These are phyloP conservation scores for Adela reaumurella DNA, from an alignment of 2,888 invertebrate species.

Conservation along the genomic window DNA sequence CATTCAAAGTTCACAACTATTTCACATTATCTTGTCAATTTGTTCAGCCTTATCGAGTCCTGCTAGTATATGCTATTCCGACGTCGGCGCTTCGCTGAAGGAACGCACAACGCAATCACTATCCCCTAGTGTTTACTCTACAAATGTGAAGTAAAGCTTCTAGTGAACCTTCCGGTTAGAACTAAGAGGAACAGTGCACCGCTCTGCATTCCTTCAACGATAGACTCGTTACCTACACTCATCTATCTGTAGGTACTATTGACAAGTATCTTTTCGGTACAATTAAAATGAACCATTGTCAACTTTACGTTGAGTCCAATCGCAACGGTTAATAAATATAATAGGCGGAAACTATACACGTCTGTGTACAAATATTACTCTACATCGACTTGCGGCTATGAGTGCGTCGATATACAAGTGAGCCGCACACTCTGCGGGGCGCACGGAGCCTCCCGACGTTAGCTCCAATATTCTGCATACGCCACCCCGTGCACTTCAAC, in stretches of 20 bases:
- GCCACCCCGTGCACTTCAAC: too few relatives aligned
- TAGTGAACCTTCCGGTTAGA: too few relatives aligned
- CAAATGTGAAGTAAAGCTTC: too few relatives aligned
- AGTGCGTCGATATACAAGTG: too few relatives aligned
- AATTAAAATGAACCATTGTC: slow-evolving; percentile 39
- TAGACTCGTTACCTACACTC: neutral
- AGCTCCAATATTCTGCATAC: too few relatives aligned
- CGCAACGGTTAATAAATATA: slow-evolving; percentile 50
- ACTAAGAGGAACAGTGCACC: too few relatives aligned
- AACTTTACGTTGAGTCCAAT: slow-evolving; percentile 46
- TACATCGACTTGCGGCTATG: slow-evolving; percentile 18
- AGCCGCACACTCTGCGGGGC: too few relatives aligned
- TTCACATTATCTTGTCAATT: slow-evolving; percentile 4
- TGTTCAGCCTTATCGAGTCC: slow-evolving; percentile 4
- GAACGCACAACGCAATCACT: too few relatives aligned
- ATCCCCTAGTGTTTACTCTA: too few relatives aligned
- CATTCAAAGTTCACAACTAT: slow-evolving; percentile 3
- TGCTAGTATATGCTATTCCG: neutral
- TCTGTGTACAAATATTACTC: slow-evolving; percentile 47
- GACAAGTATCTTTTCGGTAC: neutral
- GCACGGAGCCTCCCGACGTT: too few relatives aligned
- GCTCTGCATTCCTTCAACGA: neutral
- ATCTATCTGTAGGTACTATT: neutral
- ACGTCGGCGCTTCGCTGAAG: neutral
- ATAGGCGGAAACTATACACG: slow-evolving; percentile 55